A percentile compares a stretch with the other conserved stretches of the same genome.
Evolutionary conservation across 2,113 vertebrate species (phyloP).

Genomic region (Ellobius talpinus): DNA sequence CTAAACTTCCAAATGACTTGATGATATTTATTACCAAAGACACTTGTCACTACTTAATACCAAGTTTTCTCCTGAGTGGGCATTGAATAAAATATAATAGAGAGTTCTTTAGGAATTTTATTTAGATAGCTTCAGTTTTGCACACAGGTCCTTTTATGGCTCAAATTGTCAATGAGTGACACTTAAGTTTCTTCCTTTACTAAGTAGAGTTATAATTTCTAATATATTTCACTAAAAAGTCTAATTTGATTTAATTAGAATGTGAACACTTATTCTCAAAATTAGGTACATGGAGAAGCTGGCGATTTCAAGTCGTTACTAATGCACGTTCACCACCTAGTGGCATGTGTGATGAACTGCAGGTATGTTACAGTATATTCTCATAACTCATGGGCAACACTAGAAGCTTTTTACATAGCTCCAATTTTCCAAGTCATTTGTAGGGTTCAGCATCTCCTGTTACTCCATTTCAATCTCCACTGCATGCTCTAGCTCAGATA

Average conservation of each 20-base stretch:
- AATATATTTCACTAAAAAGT: constrained; percentile 58
- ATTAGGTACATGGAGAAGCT: constrained; percentile 1
- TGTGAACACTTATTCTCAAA: constrained; percentile 9
- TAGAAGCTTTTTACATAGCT: not conserved
- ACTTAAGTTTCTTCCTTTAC: constrained; percentile 21
- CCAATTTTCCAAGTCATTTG: not conserved
- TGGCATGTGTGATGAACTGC: constrained; percentile 57
- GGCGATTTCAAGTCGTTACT: not conserved
- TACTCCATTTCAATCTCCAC: not conserved
- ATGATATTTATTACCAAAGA: constrained; percentile 43
- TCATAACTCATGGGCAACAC: not conserved
- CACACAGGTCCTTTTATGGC: not conserved
- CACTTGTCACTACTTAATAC: constrained; percentile 14
- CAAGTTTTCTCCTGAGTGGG: not conserved
- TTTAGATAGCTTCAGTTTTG: not conserved
- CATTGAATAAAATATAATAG: not conserved
- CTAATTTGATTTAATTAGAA: constrained; percentile 64
- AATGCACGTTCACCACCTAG: constrained; percentile 78
- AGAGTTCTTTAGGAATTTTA: not conserved
- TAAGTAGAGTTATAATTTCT: not conserved
- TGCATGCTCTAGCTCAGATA: not conserved
- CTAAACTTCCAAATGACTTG: not conserved
- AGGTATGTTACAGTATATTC: not conserved
- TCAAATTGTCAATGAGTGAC: not conserved
- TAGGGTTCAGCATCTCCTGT: not conserved